Conservation (phyloP, 2,888 invertebrate genomes). For the Patella depressa region DNA sequence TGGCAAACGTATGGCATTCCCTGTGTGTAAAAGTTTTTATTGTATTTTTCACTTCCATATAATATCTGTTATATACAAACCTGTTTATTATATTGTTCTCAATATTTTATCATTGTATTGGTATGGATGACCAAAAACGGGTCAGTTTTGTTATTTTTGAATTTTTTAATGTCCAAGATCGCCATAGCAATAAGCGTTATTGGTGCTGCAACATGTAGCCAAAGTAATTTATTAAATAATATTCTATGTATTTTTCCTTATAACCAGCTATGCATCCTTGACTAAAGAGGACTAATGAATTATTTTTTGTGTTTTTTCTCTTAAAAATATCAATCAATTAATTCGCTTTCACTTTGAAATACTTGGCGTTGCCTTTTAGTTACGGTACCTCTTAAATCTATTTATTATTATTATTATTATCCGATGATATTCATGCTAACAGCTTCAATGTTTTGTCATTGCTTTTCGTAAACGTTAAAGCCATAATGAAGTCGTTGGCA, state of each 20-base stretch:
- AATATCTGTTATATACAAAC: constrained; percentile 8
- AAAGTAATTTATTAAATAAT: constrained; percentile 5
- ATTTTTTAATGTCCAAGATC: not conserved
- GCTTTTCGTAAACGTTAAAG: constrained; percentile 4
- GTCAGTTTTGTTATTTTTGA: not conserved
- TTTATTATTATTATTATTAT: no score
- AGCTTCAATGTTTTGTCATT: not conserved
- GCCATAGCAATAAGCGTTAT: constrained; percentile 10
- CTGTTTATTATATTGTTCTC: constrained; percentile 1
- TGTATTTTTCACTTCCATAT: constrained; percentile 11
- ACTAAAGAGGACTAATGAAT: not conserved
- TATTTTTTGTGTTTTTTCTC: not conserved
- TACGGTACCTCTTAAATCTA: no score
- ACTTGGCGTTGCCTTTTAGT: no score
- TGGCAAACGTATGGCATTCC: constrained; percentile 3
- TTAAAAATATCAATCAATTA: no score
- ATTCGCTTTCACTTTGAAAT: no score
- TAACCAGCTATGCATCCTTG: constrained; percentile 8
- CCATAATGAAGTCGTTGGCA: constrained; percentile 5
- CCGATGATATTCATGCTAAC: not conserved
- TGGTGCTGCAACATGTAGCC: constrained; percentile 9
- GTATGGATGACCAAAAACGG: constrained; percentile 8
- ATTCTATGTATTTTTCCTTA: constrained; percentile 9
- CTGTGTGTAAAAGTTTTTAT: constrained; percentile 7
- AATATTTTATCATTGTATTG: constrained; percentile 5